Conservation (phyloP, 1,140 invertebrate genomes). For the Monochamus saltuarius region DNA sequence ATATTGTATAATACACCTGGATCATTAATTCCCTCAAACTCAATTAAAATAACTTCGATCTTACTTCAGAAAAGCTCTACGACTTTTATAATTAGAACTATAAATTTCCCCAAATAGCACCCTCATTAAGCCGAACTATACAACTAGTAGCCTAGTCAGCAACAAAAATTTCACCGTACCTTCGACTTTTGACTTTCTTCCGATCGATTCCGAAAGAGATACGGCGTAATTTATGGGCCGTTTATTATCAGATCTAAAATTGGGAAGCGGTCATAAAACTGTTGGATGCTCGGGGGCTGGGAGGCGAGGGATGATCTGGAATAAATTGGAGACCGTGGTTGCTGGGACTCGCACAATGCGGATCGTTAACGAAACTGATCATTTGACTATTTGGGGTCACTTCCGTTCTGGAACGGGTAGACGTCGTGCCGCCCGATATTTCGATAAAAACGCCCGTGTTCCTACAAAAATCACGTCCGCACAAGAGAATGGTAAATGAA, state of each 20-base stretch:
- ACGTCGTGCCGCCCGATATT: constrained; percentile 6
- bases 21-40: too few species aligned
- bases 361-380: constrained; percentile 22
- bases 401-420: constrained; percentile 15
- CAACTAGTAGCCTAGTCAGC: constrained; percentile 7
- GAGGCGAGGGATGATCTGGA: constrained; percentile 3
- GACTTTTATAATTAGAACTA: background rate
- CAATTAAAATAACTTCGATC: too few species aligned
- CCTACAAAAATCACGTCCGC: too few species aligned
- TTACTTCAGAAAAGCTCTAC: too few species aligned
- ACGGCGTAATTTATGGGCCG: constrained; percentile 15
- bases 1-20: too few species aligned
- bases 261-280: constrained; percentile 21
- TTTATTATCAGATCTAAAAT: constrained; percentile 22
- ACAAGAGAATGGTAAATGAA: too few species aligned
- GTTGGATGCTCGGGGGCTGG: constrained; percentile 6
- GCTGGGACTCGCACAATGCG: constrained; percentile 11
- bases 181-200: constrained; percentile 5
- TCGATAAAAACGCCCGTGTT: too few species aligned
- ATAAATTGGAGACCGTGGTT: constrained; percentile 10
- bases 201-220: constrained; percentile 14
- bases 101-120: constrained; percentile 13
- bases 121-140: constrained; percentile 3
- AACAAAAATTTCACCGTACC: constrained; percentile 4
- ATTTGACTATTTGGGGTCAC: constrained; percentile 30